These are phyloP conservation scores for Casuarius casuarius DNA, from an alignment of 2,113 vertebrate species.

Conservation along the genomic window DNA sequence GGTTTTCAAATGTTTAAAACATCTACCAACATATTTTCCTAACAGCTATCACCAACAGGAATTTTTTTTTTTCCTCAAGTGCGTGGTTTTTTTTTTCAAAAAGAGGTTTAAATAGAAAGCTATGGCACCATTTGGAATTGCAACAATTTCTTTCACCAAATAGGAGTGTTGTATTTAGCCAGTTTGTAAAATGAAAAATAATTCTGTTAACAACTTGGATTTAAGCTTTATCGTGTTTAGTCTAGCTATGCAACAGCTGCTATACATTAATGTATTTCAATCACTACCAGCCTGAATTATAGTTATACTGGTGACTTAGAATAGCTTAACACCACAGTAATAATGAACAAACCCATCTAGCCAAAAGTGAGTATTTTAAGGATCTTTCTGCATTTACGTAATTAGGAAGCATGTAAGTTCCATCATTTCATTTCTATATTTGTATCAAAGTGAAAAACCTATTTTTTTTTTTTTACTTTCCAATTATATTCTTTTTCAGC, in stretches of 20 bases:
- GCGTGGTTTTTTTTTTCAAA: neutral
- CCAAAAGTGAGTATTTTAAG: neutral
- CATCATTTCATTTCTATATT: neutral
- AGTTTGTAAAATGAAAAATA: neutral
- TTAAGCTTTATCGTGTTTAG: neutral
- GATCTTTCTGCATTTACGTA: neutral
- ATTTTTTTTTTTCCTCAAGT: no score
- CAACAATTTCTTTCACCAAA: neutral
- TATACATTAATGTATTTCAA: neutral
- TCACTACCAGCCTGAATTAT: neutral
- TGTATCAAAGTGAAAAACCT: neutral
- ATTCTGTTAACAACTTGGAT: neutral
- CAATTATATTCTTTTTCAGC: neutral
- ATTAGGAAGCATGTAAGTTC: neutral
- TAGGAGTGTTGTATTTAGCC: neutral
- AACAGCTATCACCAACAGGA: neutral
- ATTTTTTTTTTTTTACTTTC: neutral
- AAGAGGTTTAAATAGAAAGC: neutral
- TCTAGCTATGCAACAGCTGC: neutral
- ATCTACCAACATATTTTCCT: neutral
- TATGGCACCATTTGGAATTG: neutral
- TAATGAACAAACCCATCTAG: neutral
- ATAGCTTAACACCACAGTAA: neutral
- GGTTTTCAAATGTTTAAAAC: neutral
- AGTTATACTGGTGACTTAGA: neutral